Base-by-base conservation (phyloP, 2,888 invertebrate species). In the Xestia ashworthii region DNA sequence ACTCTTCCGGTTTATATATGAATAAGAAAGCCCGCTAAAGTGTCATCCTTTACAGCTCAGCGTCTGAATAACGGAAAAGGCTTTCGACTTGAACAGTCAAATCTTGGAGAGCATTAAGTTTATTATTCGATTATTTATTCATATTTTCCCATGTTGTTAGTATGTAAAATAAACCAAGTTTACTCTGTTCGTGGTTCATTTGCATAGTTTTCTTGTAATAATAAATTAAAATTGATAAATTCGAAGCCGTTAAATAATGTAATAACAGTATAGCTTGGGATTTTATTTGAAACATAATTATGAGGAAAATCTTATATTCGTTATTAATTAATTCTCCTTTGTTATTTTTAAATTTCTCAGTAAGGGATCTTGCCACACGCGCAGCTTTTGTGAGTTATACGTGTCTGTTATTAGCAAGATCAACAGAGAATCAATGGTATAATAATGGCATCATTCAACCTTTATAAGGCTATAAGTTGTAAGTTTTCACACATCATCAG, bases 1-100 rank as follows among this genome's bases (percentile, higher is more conserved):
- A 90, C 72, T 85, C 71, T n/a, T 76, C 50, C 76, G 87, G 67
- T 6, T 91, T 85, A 78, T 67, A 68, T 65, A 82, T 78, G 87
- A 88, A 87, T 84, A 86, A 84, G 76, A 85, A 86, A 75, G 65
- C 64, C 73, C 62, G 68, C 66, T 72, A 67, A 83, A 78, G 71
- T 80, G 69, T 80, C 71, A 66, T 83, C 75, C 74, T 76, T 76
- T 80, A 82, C 81, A 79, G 46, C 48, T 46, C 79, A 78, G 41
- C 48, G 55, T 76, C 77, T 79, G 71, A 78, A 85, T 80, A 84
- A 78, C 44, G 44, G 68, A 78, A 81, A 85, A 79, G 65, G 72
- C 71, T 76, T 79, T 80, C 65, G 74, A 72, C 71, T 62, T 78
- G 65, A 67, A 78, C 70, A 76, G 58, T 82, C 53, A 79, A 83